Evolutionary conservation across 1,140 invertebrate species (phyloP).

Genomic region (Manduca sexta): DNA sequence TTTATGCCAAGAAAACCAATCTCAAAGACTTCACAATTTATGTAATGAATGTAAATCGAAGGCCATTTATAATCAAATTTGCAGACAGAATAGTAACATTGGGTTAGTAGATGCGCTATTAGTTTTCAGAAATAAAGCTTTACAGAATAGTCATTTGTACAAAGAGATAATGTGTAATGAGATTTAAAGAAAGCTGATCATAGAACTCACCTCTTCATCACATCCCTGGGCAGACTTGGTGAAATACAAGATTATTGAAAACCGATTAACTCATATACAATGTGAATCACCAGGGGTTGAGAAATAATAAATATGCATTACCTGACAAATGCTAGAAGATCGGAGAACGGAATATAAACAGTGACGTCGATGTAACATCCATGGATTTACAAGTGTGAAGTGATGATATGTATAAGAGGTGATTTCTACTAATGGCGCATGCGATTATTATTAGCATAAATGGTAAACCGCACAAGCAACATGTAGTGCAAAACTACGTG

Average conservation of each 20-base stretch:
- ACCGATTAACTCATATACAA: slow-evolving; percentile 3
- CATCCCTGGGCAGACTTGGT: slow-evolving; percentile 24
- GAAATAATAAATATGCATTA: slow-evolving; percentile 36
- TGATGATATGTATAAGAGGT: slow-evolving; percentile 54
- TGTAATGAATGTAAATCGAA: too few relatives aligned
- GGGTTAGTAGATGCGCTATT: slow-evolving; percentile 9
- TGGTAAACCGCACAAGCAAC: slow-evolving; percentile 45
- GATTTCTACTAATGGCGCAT: slow-evolving; percentile 55
- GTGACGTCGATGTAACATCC: slow-evolving; percentile 45
- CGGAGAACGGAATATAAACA: slow-evolving; percentile 28
- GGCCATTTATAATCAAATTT: too few relatives aligned
- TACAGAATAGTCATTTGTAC: slow-evolving; percentile 9
- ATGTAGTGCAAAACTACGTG: slow-evolving; percentile 18
- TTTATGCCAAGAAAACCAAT: not conserved
- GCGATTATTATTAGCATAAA: slow-evolving; percentile 41
- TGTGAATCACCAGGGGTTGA: slow-evolving; percentile 9
- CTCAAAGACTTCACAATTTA: too few relatives aligned
- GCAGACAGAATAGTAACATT: not conserved
- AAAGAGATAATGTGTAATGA: slow-evolving; percentile 9
- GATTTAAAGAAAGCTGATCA: slow-evolving; percentile 13
- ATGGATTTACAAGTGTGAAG: slow-evolving; percentile 49
- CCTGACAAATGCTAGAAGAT: slow-evolving; percentile 69
- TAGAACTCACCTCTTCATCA: slow-evolving; percentile 64
- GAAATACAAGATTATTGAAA: slow-evolving; percentile 19
- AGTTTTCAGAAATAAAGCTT: not conserved